Evolutionary conservation across 2,888 invertebrate species (phyloP), one percentile per base, ranked within the genome.

Genomic region (Parascotia fuliginaria): DNA sequence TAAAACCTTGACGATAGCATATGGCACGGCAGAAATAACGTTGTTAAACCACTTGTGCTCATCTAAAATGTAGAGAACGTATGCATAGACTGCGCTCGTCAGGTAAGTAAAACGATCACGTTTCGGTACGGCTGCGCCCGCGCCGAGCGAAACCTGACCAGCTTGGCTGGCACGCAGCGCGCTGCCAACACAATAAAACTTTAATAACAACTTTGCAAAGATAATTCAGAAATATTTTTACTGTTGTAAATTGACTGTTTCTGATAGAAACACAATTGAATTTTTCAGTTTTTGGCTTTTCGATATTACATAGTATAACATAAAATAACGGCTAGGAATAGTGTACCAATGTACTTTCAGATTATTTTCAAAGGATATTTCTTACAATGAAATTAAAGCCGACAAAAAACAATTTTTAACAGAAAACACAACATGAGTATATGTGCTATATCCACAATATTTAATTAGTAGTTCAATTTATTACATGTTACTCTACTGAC

Each of bases 101-200:
- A 77, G 76, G 77, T 77, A 77, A 73, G 78, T 75, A 77, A 76
- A 77, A 68, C 70, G 75, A 80, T 83, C 82, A 81, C 77, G 79
- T 82, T 82, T 79, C 75, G 64, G 60, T 60, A 66, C 57, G 68
- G 63, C 70, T 70, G 72, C 74, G 75, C 65, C 36, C 45, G 62
- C 70, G 68, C 51, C 51, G 61, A 47, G 34, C 40, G 41, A 36
- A 45, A 14, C 29, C 32, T 49, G 49, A 54, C 50, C 55, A 66
- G 56, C 55, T 64, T 67, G 64, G 53, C 45, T 55, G 42, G 37
- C 45, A 46, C 14, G 29, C 67, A 70, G 45, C 61, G 45, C 61
- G 55, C 36, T 67, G 31, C 68, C 68, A 68, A 70, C 60, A 55
- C 24, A 37, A 44, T 9, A 13, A 24, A 6, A 14, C 6, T 16